Evolutionary conservation across 1,140 invertebrate genomes (phyloP).

Genomic region (Drosophila virilis): DNA sequence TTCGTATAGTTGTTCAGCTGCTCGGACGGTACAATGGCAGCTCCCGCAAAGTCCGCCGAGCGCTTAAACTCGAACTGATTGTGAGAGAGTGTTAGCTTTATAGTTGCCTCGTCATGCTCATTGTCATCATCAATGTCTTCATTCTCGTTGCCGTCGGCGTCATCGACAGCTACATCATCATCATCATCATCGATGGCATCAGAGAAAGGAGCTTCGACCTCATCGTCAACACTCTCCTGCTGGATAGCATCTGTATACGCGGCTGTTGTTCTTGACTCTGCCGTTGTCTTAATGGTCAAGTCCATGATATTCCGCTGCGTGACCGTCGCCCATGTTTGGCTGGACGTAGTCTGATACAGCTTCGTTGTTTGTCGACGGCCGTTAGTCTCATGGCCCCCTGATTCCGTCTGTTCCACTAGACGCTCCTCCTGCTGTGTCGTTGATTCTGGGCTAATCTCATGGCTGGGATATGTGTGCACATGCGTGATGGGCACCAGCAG

Average conservation of each 20-base stretch:
- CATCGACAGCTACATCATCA: background rate
- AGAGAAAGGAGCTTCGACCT: slow-evolving; percentile 15
- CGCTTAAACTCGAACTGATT: slow-evolving; percentile 71
- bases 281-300: slow-evolving; percentile 54
- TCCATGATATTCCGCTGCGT: slow-evolving; percentile 66
- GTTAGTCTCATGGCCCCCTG: background rate
- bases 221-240: slow-evolving; percentile 1
- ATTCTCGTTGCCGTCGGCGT: slow-evolving; percentile 2
- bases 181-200: slow-evolving; percentile 9
- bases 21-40: slow-evolving; percentile 23
- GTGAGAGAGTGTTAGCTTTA: slow-evolving; percentile 9
- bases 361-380: slow-evolving; percentile 58
- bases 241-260: slow-evolving; percentile 2
- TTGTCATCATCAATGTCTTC: slow-evolving; percentile 3
- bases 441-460: slow-evolving; percentile 46
- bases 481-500: slow-evolving; percentile 49
- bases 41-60: slow-evolving; percentile 58
- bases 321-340: slow-evolving; percentile 60
- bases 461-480: slow-evolving; percentile 80
- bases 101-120: slow-evolving; percentile 4
- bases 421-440: slow-evolving; percentile 11
- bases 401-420: background rate
- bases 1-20: slow-evolving; percentile 73
- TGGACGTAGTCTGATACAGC: slow-evolving; percentile 70
- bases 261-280: slow-evolving; percentile 11